Base-by-base conservation (phyloP, 1,140 invertebrate species). In the Drosophila sp. region DNA sequence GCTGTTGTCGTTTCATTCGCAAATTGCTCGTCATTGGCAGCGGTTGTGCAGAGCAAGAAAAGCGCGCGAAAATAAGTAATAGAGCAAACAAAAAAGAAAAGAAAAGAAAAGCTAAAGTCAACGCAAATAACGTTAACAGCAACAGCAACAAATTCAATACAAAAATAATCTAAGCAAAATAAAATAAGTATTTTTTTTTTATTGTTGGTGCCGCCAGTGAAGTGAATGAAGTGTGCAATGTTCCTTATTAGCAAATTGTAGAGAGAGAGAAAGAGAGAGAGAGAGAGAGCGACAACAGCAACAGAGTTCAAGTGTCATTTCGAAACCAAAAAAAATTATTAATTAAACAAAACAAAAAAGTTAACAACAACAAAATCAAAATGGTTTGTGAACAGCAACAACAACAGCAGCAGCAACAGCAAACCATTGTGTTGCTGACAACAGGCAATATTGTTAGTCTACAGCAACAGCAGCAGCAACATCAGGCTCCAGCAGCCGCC, bases 191-290 rank as follows among this genome's bases (percentile, higher is more conserved):
- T 79, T 79, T 72, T 75, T 41, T 47, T 50, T 50, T 50, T 79
- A 70, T 82, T 79, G 70, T 76, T 77, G 74, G 70, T 65, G 79
- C 79, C 82, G 82, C 79, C 76, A 87, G 83, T 86, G 79, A 85
- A 81, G 84, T 80, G 84, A 64, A 70, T 50, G 44, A 50, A 50
- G 44, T 50, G 68, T 75, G 82, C 72, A 84, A 91, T 91, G 90
- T 91, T 91, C 90, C 90, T 90, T 90, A 84, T 79, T 90, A 87
- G 80, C 75, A 79, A 90, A 90, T 90, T 65, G 65, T 91, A 90
- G 80, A 90, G 80, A 60, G 44, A 50, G 10, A 50, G 44, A 50
- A 5, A 40, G 66, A 23, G 11, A 56, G 50, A 75, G 60, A 40
- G 32, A 58, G 30, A 62, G 50, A 57, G 55, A 60, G 57, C 38